Evolutionary conservation across 2,797 vertebrate genomes (phyloP), one percentile per base, ranked within the genome.

Genomic region (Sciurus vulgaris): DNA sequence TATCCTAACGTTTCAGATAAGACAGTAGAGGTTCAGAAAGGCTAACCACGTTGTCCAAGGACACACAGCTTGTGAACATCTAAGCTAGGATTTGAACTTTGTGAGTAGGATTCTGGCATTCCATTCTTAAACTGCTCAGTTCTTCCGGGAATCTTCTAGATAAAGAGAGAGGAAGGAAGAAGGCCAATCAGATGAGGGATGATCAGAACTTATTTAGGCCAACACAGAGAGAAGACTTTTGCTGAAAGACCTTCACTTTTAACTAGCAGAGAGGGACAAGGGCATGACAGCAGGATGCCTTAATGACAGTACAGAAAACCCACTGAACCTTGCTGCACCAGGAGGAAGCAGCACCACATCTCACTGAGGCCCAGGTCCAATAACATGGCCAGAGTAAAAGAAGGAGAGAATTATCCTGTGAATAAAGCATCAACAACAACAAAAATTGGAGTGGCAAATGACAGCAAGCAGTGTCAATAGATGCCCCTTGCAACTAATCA

Each of bases 401-500:
- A 33, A 81, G 47, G 47, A 63, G 28, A 67, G 47, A 63, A 65
- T 86, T 41, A 59, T 90, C 91, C 67, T 93, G 38, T 81, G 74
- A 89, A 44, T 86, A 91, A 93, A 38, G 77, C 15, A 61, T 63
- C 59, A 11, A 26, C 22, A 70, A 73, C 33, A 88, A 51, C 51
- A 63, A 47, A 65, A 63, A 83, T 1, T 56, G 65, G 54, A 96
- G 67, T 78, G 72, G 84, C 79, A 94, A 93, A 93, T 94, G 86
- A 89, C 89, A 97, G 56, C 67, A 44, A 92, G 76, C 86, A 82
- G 35, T 96, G 93, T 91, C 61, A 89, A 74, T 87, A 85, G 76
- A 38, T 94, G 77, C 51, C 44, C 76, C 84, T 86, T 95, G 85
- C 78, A 93, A 81, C 79, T 95, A 95, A 96, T 96, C 89, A 97